These are phyloP conservation scores for Amphimallon solstitiale DNA, from an alignment of 2,888 invertebrate species.

Conservation along the genomic window DNA sequence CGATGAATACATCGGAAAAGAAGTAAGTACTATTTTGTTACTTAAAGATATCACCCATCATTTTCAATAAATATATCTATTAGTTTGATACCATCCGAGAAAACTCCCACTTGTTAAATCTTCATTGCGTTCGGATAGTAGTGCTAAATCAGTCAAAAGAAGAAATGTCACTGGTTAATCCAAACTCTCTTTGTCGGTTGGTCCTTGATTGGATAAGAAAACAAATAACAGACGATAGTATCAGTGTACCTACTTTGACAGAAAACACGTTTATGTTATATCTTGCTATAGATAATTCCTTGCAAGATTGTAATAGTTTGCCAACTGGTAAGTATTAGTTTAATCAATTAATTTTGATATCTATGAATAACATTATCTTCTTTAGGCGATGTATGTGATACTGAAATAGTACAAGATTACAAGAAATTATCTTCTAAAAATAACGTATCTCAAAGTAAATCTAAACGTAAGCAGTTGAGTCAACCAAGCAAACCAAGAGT, in stretches of 20 bases:
- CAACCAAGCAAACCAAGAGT: slow-evolving; percentile 73
- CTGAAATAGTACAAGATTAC: slow-evolving; percentile 82
- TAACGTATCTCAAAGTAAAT: slow-evolving; percentile 57
- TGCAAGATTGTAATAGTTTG: slow-evolving; percentile 83
- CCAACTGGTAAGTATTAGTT: slow-evolving; percentile 61
- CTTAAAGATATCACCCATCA: background rate
- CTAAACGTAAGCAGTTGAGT: slow-evolving; percentile 64
- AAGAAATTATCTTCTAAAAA: slow-evolving; percentile 66
- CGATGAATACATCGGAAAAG: slow-evolving; percentile 75
- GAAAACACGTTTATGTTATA: slow-evolving; percentile 81
- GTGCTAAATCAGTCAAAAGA: slow-evolving; percentile 78
- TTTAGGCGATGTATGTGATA: slow-evolving; percentile 71
- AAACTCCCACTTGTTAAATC: slow-evolving; percentile 70
- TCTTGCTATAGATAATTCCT: slow-evolving; percentile 77
- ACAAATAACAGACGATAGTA: slow-evolving; percentile 60
- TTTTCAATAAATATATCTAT: slow-evolving; percentile 39
- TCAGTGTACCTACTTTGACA: slow-evolving; percentile 61
- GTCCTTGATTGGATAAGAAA: slow-evolving; percentile 73
- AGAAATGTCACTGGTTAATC: slow-evolving; percentile 70
- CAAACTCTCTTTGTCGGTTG: slow-evolving; percentile 70
- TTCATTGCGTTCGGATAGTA: slow-evolving; percentile 78
- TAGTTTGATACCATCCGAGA: slow-evolving; percentile 75
- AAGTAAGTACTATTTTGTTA: slow-evolving; percentile 65
- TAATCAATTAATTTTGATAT: background rate
- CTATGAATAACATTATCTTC: slow-evolving; percentile 35